Percentiles rank a stretch among this genome's conserved stretches.
phyloP scores from a whole-genome alignment of 2,797 vertebrate genomes.

The Sebastolobus altivelis region DNA sequence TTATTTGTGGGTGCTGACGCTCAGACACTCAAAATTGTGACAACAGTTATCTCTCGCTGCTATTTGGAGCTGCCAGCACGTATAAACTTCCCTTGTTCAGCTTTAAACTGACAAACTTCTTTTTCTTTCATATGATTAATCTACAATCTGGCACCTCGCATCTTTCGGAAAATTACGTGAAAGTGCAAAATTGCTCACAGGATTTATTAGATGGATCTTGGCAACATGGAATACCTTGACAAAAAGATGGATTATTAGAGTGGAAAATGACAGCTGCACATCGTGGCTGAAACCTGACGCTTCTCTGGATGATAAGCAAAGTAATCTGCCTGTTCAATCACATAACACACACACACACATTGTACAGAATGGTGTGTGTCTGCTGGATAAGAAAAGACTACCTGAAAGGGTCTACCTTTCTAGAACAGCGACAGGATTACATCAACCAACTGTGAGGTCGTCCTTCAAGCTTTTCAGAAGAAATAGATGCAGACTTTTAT shows the following conservation, averaged over 20 bases:
- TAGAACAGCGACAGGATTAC: conserved; percentile 47
- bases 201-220: conserved; percentile 22
- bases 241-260: conserved; percentile 57
- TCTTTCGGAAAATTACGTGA: conserved; percentile 30
- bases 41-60: conserved; percentile 31
- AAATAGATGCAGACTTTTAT: conserved; percentile 37
- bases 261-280: conserved; percentile 56
- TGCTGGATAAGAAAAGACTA: conserved; percentile 45
- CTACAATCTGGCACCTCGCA: conserved; percentile 16
- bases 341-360: conserved; percentile 33
- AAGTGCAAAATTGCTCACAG: conserved; percentile 12
- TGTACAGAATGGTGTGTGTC: conserved; percentile 29
- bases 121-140: background rate
- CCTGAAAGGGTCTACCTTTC: conserved; percentile 43
- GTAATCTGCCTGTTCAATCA: conserved; percentile 63
- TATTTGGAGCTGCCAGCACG: conserved; percentile 1
- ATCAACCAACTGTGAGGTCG: conserved; percentile 38
- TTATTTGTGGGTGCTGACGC: conserved; percentile 38
- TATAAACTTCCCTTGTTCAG: conserved; percentile 9
- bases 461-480: conserved; percentile 31
- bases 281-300: conserved; percentile 41
- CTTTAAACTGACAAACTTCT: conserved; percentile 23
- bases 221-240: conserved; percentile 40
- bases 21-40: conserved; percentile 41
- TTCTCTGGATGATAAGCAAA: conserved; percentile 58